Evolutionary conservation across 1,140 invertebrate species (phyloP), one percentile per base, ranked within the genome.

Genomic region (Sycobia sp.): DNA sequence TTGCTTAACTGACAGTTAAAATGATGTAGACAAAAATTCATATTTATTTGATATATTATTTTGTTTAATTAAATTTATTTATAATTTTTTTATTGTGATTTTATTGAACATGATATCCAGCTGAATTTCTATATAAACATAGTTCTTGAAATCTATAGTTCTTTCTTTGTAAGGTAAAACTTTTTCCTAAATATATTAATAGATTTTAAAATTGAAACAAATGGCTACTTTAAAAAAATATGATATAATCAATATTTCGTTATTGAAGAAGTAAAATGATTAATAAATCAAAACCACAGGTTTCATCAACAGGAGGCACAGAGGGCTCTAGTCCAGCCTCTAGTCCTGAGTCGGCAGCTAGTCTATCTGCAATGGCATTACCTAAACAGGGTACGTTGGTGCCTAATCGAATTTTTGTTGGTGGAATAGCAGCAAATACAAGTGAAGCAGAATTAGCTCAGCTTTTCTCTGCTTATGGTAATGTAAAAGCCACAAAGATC

Each of bases 351-450:
- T 82, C 79, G 54, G 78, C 73, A 53, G 70, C 78, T 50, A 81
- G 80, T 73, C 67, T 81, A 23, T 76, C 76, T 38, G 77, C 75
- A 29, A 81, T 82, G 79, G 78, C 87, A 63, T 88, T 88, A 14
- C 89, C 88, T 14, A 90, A 90, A 77, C 89, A 86, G 72, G 90
- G 90, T 53, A 91, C 90, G 41, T 80, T 92, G 44, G 92, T 97
- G 67, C 95, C 95, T 62, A 97, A 96, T 82, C 86, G 95, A 73
- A 93, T 97, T 73, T 98, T 98, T 84, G 93, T 96, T 39, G 93
- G 93, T 44, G 94, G 94, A n/a, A 94, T 96, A 71, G 91, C 93
- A 14, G 87, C 91, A 55, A 91, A 87, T 61, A 94, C 91, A 39
- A 93, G 91, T 46, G 92, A 94, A 80, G 87, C 88, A 38, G 92